A percentile compares a stretch with the other conserved stretches of the same genome.
Evolutionary conservation across 1,140 invertebrate species (phyloP).

Genomic region (Rhopalosiphum maidis): DNA sequence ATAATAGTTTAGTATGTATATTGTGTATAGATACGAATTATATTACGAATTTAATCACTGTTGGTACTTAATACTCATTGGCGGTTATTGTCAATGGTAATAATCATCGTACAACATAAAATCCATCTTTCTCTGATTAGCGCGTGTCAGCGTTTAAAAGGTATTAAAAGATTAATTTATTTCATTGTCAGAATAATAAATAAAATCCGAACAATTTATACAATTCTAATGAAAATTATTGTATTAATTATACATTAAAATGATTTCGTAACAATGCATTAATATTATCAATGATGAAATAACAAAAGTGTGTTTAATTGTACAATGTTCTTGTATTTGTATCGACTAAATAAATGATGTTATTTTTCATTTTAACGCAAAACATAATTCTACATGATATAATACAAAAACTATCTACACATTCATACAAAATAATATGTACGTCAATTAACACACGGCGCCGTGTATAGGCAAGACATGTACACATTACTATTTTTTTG

Average conservation of each 20-base stretch:
- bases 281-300: neutral
- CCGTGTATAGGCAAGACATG: too few species aligned
- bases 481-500: too few species aligned
- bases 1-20: neutral
- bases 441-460: too few species aligned
- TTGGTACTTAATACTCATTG: neutral
- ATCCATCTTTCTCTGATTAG: neutral
- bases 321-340: neutral
- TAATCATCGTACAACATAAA: neutral
- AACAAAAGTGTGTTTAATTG: neutral
- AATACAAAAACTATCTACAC: neutral
- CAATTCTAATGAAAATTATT: neutral
- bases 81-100: neutral
- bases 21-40: neutral
- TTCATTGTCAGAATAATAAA: neutral
- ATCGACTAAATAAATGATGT: neutral
- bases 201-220: neutral
- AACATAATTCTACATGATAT: neutral
- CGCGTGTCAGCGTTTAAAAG: neutral
- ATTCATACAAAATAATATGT: neutral
- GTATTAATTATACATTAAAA: neutral
- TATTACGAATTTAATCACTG: neutral
- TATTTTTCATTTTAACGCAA: neutral
- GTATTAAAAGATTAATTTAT: constrained; percentile 14
- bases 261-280: neutral